These are phyloP conservation scores for Archocentrus centrarchus DNA, from an alignment of 2,113 vertebrate species.

Conservation along the genomic window DNA sequence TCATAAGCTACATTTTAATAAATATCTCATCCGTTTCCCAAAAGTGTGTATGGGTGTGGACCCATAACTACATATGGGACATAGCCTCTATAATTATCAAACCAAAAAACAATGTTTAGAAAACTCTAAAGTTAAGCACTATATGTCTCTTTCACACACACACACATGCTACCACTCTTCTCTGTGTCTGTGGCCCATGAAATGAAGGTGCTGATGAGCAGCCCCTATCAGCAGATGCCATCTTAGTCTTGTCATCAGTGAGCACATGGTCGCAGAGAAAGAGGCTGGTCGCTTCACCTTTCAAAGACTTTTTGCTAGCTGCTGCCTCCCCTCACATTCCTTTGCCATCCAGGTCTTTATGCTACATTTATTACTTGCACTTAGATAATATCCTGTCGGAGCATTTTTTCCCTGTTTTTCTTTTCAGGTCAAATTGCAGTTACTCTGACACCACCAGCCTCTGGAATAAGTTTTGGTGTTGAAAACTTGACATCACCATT, in stretches of 20 bases:
- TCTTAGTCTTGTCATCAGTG: constrained; percentile 80
- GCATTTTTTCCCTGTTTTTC: constrained; percentile 36
- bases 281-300: constrained; percentile 70
- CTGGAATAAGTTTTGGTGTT: constrained; percentile 59
- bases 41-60: neutral
- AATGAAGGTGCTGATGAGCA: constrained; percentile 80
- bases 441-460: constrained; percentile 64
- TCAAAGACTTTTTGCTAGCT: constrained; percentile 72
- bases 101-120: neutral
- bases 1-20: neutral
- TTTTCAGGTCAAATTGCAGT: constrained; percentile 67
- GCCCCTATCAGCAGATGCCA: constrained; percentile 80
- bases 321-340: constrained; percentile 71
- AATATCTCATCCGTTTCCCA: neutral
- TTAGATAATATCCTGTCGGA: constrained; percentile 76
- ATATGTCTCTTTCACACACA: neutral
- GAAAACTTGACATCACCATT: constrained; percentile 68
- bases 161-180: neutral
- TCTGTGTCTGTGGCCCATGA: constrained; percentile 57
- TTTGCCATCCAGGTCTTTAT: constrained; percentile 71
- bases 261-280: constrained; percentile 72
- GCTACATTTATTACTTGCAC: constrained; percentile 78
- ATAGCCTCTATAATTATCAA: neutral
- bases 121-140: neutral
- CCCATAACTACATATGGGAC: neutral